A percentile compares a stretch with the other conserved stretches of the same genome.
These are phyloP conservation scores for Melanostigma gelatinosum DNA, from an alignment of 2,113 vertebrate species.

Conservation along the genomic window DNA sequence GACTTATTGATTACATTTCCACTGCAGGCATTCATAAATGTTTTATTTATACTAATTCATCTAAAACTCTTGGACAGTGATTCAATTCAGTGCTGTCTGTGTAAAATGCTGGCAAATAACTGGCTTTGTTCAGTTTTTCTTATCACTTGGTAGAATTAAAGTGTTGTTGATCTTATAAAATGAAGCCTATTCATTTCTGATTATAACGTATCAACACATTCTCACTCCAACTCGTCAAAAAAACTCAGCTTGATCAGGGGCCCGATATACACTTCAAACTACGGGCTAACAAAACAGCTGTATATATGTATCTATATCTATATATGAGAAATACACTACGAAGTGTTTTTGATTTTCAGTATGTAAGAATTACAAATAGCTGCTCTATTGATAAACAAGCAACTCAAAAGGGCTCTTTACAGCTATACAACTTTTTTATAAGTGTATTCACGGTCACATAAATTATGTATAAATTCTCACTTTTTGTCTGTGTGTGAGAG, in stretches of 20 bases:
- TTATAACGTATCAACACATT: too few relatives aligned
- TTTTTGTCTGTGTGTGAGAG: slow-evolving; percentile 30
- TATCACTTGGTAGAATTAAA: background rate
- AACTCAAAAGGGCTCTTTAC: slow-evolving; percentile 28
- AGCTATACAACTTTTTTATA: slow-evolving; percentile 43
- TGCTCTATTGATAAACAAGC: slow-evolving; percentile 35
- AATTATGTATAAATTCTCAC: slow-evolving; percentile 52
- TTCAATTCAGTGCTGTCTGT: background rate
- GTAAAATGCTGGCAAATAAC: background rate
- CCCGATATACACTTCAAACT: too few relatives aligned
- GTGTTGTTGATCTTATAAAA: background rate
- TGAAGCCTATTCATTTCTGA: background rate
- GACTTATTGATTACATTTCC: background rate
- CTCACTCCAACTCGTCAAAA: too few relatives aligned
- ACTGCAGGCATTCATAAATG: background rate
- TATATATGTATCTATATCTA: too few relatives aligned
- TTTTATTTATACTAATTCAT: background rate
- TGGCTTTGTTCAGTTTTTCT: background rate
- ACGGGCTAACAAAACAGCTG: background rate
- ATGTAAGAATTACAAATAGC: background rate
- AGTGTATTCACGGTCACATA: slow-evolving; percentile 56
- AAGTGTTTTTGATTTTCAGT: background rate
- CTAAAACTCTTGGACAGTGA: background rate
- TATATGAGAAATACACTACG: background rate
- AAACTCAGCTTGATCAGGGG: too few relatives aligned